Evolutionary conservation across 2,797 vertebrate genomes (phyloP), one percentile per base, ranked within the genome.

Genomic region (Helostoma temminkii): DNA sequence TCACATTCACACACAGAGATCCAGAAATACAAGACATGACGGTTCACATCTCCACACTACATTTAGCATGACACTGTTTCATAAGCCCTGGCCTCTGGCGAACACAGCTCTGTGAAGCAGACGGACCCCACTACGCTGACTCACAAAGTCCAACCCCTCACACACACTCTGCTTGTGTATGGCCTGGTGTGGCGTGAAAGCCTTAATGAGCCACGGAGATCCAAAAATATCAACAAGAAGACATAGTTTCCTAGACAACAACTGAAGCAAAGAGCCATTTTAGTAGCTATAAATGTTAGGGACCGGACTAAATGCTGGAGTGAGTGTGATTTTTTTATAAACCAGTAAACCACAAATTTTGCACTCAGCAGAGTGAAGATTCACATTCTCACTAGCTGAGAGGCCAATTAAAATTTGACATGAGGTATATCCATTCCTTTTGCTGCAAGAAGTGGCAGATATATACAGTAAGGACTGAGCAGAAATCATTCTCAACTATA

Each of bases 51-150:
- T 78, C 61, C 5, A 12, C 66, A 21, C 82, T 69, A 83, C 84
- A 89, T 86, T 89, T 83, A 63, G 71, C 77, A 66, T 80, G 82
- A 80, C 81, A 50, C 73, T 63, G 88, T 87, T 92, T 90, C 66
- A 66, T 83, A 76, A 90, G 85, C 62, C 8, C 59, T 55, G 81
- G 82, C 88, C 83, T 74, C 73, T 86, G 80, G 89, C 83, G 10
- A 78, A 54, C 24, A 63, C 75, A 61, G 80, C 69, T 59, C 82
- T 84, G 58, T 71, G 74, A 81, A 75, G 89, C 88, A 88, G 80
- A 78, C 74, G 47, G 30, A 36, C 61, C 66, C 12, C 53, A 43
- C 5, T 56, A 34, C 28, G 66, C 82, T 88, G 86, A 88, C 85
- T 78, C 86, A 88, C 76, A 60, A 32, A 66, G 1, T 39, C 71